phyloP scores from a whole-genome alignment of 2,888 invertebrate genomes.

The Andricus curvator region DNA sequence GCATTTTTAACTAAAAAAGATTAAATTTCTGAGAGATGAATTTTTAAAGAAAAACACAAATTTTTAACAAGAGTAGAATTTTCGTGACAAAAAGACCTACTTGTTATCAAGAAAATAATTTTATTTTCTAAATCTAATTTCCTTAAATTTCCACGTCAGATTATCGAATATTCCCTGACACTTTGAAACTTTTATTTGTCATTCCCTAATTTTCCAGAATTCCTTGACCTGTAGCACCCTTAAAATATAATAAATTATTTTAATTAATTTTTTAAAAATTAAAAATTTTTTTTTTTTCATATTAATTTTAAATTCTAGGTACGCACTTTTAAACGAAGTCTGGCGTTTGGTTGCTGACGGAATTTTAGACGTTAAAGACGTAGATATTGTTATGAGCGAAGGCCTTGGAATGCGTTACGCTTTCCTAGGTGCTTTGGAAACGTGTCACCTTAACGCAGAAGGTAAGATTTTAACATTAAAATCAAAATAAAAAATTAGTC shows the following conservation, averaged over 20 bases:
- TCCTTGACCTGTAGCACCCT: neutral
- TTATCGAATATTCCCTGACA: no score
- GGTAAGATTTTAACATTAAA: constrained; percentile 79
- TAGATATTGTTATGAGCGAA: constrained; percentile 96
- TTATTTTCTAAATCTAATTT: no score
- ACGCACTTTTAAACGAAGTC: constrained; percentile 94
- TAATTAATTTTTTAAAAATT: constrained; percentile 36
- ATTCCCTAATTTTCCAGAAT: no score
- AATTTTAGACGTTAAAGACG: constrained; percentile 91
- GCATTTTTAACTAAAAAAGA: no score
- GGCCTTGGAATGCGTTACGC: constrained; percentile 97
- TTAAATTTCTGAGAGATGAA: no score
- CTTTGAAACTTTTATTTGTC: no score
- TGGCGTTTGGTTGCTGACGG: constrained; percentile 93
- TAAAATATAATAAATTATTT: neutral
- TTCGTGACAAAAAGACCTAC: no score
- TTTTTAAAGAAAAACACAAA: no score
- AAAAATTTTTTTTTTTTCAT: no score
- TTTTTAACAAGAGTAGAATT: no score
- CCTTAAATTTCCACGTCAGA: no score
- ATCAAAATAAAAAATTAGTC: constrained; percentile 9
- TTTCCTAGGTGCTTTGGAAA: constrained; percentile 95
- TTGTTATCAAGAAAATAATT: no score
- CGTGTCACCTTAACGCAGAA: constrained; percentile 96
- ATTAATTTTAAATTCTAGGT: constrained; percentile 81